Conservation (phyloP, 2,113 vertebrate species). For the Catharus fuscescens region DNA sequence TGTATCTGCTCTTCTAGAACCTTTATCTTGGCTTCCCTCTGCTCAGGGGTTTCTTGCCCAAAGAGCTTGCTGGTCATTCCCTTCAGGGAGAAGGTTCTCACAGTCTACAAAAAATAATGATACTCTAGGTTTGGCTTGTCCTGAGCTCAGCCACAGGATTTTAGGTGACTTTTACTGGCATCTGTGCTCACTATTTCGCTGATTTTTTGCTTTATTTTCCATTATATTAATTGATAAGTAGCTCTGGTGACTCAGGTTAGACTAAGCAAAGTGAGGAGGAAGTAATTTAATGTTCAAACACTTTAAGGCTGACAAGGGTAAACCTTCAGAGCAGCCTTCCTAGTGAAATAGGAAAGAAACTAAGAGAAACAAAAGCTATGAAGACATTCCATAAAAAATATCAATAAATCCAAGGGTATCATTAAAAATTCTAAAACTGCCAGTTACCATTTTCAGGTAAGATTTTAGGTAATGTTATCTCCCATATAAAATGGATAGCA, state of each 20-base stretch:
- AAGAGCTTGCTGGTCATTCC: constrained; percentile 97
- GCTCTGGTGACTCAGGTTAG: neutral
- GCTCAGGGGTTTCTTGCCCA: constrained; percentile 93
- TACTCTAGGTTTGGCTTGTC: neutral
- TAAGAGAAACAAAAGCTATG: neutral
- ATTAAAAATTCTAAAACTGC: neutral
- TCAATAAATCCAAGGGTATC: neutral
- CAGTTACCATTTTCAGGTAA: neutral
- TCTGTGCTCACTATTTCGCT: neutral
- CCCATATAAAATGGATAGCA: neutral
- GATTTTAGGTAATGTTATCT: neutral
- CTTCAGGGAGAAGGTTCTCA: constrained; percentile 93
- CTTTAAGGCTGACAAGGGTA: neutral
- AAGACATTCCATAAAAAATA: neutral
- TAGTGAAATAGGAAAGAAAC: neutral
- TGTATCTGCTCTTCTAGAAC: constrained; percentile 90
- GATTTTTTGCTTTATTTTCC: neutral
- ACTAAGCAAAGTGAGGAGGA: neutral
- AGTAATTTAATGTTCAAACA: neutral
- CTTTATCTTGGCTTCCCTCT: constrained; percentile 89
- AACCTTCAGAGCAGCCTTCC: neutral
- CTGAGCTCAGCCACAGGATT: neutral
- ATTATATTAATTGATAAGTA: neutral
- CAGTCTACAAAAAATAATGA: constrained; percentile 77
- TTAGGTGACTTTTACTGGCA: neutral